A percentile compares a stretch with the other conserved stretches of the same genome.
These are phyloP conservation scores for Cepphus grylle DNA, from an alignment of 2,113 vertebrate genomes.

Conservation along the genomic window DNA sequence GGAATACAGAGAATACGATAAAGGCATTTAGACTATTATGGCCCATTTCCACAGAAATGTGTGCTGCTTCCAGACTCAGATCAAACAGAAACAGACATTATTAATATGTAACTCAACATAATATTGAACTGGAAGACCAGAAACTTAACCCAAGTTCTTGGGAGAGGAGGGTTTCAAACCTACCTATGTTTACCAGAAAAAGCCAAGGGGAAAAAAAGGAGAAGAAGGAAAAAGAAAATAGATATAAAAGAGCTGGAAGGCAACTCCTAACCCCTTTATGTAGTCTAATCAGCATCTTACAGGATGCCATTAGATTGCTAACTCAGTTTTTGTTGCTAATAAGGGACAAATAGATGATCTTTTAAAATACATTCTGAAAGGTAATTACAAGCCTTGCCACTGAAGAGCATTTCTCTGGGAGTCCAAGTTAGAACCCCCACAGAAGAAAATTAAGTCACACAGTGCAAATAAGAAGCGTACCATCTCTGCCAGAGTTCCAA, in stretches of 20 bases:
- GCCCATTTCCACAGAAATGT: background rate
- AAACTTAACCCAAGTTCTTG: background rate
- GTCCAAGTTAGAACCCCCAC: background rate
- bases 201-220: background rate
- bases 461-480: background rate
- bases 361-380: background rate
- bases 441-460: background rate
- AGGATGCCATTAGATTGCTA: background rate
- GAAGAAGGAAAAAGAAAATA: background rate
- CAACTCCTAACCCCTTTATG: background rate
- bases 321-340: background rate
- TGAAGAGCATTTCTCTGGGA: background rate
- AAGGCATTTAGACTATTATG: background rate
- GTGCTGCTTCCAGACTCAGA: background rate
- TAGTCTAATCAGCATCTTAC: background rate
- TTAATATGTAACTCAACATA: background rate
- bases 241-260: background rate
- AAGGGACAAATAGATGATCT: background rate
- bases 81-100: background rate
- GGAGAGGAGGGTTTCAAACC: background rate
- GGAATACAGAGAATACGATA: background rate
- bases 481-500: background rate
- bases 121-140: background rate
- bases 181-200: background rate
- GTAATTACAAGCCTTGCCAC: background rate